phyloP scores from a whole-genome alignment of 2,797 vertebrate species.

The Thamnophis elegans region DNA sequence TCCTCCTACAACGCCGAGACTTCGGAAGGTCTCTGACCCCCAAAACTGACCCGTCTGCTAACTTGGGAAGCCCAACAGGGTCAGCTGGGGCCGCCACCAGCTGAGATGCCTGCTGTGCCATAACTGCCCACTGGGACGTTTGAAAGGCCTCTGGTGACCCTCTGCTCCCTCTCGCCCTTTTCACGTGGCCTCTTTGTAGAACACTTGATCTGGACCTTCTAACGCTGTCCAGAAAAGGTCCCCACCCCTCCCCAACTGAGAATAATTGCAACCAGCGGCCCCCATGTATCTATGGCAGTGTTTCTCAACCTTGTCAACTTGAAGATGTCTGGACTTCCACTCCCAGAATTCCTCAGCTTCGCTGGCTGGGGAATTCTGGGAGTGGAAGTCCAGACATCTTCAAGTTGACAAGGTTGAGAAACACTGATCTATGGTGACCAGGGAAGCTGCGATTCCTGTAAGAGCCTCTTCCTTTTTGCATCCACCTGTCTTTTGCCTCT shows the following conservation, averaged over 20 bases:
- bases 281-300: too few species aligned
- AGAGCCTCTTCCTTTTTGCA: background rate
- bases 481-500: background rate
- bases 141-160: background rate
- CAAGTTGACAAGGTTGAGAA: too few species aligned
- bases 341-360: too few species aligned
- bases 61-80: background rate
- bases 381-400: too few species aligned
- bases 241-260: background rate
- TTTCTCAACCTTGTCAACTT: too few species aligned
- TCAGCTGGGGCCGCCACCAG: background rate
- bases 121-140: background rate
- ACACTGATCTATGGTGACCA: background rate
- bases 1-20: background rate
- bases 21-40: background rate
- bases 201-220: background rate
- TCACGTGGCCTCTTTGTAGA: background rate
- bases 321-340: too few species aligned
- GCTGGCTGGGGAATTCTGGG: too few species aligned
- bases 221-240: background rate
- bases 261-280: background rate
- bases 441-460: background rate
- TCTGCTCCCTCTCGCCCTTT: background rate
- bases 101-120: background rate
- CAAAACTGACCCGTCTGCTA: background rate